A percentile compares a stretch with the other conserved stretches of the same genome.
phyloP scores from a whole-genome alignment of 2,797 vertebrate genomes.

The Sparidentex hasta region DNA sequence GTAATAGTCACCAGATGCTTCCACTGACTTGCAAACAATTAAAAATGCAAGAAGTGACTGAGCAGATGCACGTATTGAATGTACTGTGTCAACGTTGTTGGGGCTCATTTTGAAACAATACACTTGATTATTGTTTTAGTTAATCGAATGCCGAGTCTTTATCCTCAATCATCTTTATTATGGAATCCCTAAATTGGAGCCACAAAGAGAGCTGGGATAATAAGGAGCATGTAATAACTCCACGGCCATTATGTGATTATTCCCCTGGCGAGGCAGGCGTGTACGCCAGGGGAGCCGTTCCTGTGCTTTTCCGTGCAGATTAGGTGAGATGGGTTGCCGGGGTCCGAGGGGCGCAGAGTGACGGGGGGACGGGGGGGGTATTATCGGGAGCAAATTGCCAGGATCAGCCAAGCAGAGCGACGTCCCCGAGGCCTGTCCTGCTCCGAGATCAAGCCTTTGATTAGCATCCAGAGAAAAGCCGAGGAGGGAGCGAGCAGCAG shows the following conservation, averaged over 20 bases:
- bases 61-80: slow-evolving; percentile 36
- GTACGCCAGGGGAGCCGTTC: slow-evolving; percentile 45
- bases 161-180: slow-evolving; percentile 58
- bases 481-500: slow-evolving; percentile 64
- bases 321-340: slow-evolving; percentile 62
- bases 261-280: slow-evolving; percentile 60
- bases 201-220: slow-evolving; percentile 49
- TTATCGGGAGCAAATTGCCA: slow-evolving; percentile 84
- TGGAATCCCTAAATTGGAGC: slow-evolving; percentile 60
- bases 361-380: slow-evolving; percentile 58
- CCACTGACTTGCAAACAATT: slow-evolving; percentile 68
- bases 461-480: slow-evolving; percentile 79
- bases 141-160: slow-evolving; percentile 45
- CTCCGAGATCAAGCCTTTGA: slow-evolving; percentile 81
- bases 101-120: slow-evolving; percentile 26
- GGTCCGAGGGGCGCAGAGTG: slow-evolving; percentile 48
- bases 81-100: slow-evolving; percentile 15
- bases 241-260: slow-evolving; percentile 68
- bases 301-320: slow-evolving; percentile 66
- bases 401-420: slow-evolving; percentile 82
- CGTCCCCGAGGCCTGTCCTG: slow-evolving; percentile 76
- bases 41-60: slow-evolving; percentile 63
- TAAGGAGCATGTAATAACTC: slow-evolving; percentile 70
- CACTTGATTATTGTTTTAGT: slow-evolving; percentile 60
- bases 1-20: slow-evolving; percentile 77